Percentiles rank a stretch among this genome's conserved stretches.
These are phyloP conservation scores for Oryzias woworae DNA, from an alignment of 2,113 vertebrate species.

Conservation along the genomic window DNA sequence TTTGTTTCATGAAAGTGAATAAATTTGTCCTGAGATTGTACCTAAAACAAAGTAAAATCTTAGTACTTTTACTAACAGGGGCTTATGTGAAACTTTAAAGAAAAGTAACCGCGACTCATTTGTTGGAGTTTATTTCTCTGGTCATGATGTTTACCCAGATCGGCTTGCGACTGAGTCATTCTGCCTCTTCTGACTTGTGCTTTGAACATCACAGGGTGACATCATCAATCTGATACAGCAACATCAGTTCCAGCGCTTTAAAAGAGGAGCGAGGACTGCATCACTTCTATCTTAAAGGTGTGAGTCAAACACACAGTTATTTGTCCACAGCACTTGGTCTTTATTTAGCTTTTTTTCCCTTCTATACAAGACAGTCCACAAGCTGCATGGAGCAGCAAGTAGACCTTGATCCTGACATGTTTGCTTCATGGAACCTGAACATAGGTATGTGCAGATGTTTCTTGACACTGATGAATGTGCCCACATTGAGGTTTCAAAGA, in stretches of 20 bases:
- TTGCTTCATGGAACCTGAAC: constrained; percentile 14
- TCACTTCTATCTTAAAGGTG: constrained; percentile 62
- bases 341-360: constrained; percentile 57
- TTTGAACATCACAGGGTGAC: constrained; percentile 24
- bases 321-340: constrained; percentile 53
- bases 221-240: constrained; percentile 1
- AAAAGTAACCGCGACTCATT: too few relatives aligned
- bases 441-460: constrained; percentile 1
- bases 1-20: too few relatives aligned
- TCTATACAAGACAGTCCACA: constrained; percentile 34
- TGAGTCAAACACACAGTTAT: constrained; percentile 56
- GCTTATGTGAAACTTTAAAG: too few relatives aligned
- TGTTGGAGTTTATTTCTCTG: too few relatives aligned
- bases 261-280: constrained; percentile 26
- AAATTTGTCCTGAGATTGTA: too few relatives aligned
- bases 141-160: neutral
- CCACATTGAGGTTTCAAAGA: neutral
- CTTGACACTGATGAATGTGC: neutral
- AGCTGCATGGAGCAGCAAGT: constrained; percentile 36
- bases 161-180: too few relatives aligned
- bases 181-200: constrained; percentile 7
- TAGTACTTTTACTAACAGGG: too few relatives aligned
- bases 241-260: constrained; percentile 23
- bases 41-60: too few relatives aligned
- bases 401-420: constrained; percentile 30